phyloP scores from a whole-genome alignment of 2,888 invertebrate genomes.

The Sarcophaga variegata region DNA sequence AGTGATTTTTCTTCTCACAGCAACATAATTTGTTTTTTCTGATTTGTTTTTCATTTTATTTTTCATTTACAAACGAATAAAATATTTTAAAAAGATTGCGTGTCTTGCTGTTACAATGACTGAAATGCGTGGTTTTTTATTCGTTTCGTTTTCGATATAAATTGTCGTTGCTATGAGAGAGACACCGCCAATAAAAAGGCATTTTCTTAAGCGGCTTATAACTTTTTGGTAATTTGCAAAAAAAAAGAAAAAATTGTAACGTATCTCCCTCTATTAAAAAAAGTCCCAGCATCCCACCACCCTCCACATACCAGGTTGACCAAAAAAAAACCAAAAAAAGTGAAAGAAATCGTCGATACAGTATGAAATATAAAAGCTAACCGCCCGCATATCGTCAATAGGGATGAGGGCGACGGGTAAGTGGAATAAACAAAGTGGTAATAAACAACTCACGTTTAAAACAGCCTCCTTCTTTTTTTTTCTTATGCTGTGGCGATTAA shows the following conservation, averaged over 20 bases:
- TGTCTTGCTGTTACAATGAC: slow-evolving; percentile 52
- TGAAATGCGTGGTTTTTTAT: slow-evolving; percentile 52
- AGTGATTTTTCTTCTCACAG: not conserved
- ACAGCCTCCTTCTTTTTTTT: too few relatives aligned
- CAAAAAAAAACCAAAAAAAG: slow-evolving; percentile 16
- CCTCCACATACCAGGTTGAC: slow-evolving; percentile 8
- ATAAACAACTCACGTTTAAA: too few relatives aligned
- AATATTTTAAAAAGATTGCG: slow-evolving; percentile 36
- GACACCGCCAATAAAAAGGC: slow-evolving; percentile 31
- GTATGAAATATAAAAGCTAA: slow-evolving; percentile 22
- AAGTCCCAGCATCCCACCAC: slow-evolving; percentile 50
- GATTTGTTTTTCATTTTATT: too few relatives aligned
- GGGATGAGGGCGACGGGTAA: too few relatives aligned
- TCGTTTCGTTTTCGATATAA: not conserved
- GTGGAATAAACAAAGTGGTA: too few relatives aligned
- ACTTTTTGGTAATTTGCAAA: not conserved
- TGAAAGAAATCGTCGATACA: not conserved
- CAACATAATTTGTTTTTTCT: too few relatives aligned
- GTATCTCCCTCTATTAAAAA: slow-evolving; percentile 8
- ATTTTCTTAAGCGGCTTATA: slow-evolving; percentile 58
- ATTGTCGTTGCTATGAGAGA: slow-evolving; percentile 49
- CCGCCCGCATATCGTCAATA: not conserved
- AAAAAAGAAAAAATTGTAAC: slow-evolving; percentile 10
- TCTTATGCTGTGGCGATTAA: not conserved
- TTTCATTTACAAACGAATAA: too few relatives aligned